Evolutionary conservation across 2,113 vertebrate species (phyloP).

Genomic region (Hippoglossus stenolepis): DNA sequence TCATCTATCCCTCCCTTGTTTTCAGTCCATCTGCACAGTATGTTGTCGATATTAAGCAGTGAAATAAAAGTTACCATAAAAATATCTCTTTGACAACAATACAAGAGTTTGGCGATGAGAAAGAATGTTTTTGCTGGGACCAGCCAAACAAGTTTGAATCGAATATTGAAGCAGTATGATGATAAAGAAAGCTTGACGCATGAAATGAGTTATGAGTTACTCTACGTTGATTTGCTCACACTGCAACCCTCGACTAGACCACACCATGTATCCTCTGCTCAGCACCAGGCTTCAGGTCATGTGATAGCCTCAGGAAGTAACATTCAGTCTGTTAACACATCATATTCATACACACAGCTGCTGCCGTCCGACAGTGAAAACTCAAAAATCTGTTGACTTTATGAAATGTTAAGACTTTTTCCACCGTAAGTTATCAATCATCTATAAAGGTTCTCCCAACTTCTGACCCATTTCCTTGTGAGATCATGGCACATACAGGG

Average conservation of each 20-base stretch:
- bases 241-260: slow-evolving; percentile 28
- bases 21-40: slow-evolving; percentile 16
- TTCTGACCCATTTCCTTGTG: not conserved
- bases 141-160: slow-evolving; percentile 74
- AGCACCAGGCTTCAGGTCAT: slow-evolving; percentile 63
- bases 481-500: slow-evolving; percentile 59
- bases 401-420: slow-evolving; percentile 44
- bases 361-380: slow-evolving; percentile 24
- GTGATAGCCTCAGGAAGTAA: slow-evolving; percentile 36
- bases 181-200: slow-evolving; percentile 38
- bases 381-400: slow-evolving; percentile 4
- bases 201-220: slow-evolving; percentile 32
- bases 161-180: slow-evolving; percentile 36
- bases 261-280: slow-evolving; percentile 22
- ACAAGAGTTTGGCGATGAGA: slow-evolving; percentile 69
- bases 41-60: slow-evolving; percentile 26
- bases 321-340: slow-evolving; percentile 55
- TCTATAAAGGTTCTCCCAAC: slow-evolving; percentile 7
- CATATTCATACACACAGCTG: slow-evolving; percentile 17
- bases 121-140: slow-evolving; percentile 66
- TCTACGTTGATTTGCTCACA: slow-evolving; percentile 29
- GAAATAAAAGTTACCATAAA: slow-evolving; percentile 68
- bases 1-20: not conserved
- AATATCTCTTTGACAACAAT: slow-evolving; percentile 55
- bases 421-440: slow-evolving; percentile 5